A percentile compares a stretch with the other conserved stretches of the same genome.
phyloP scores from a whole-genome alignment of 2,888 invertebrate species.

The Heterodera filipjevi region DNA sequence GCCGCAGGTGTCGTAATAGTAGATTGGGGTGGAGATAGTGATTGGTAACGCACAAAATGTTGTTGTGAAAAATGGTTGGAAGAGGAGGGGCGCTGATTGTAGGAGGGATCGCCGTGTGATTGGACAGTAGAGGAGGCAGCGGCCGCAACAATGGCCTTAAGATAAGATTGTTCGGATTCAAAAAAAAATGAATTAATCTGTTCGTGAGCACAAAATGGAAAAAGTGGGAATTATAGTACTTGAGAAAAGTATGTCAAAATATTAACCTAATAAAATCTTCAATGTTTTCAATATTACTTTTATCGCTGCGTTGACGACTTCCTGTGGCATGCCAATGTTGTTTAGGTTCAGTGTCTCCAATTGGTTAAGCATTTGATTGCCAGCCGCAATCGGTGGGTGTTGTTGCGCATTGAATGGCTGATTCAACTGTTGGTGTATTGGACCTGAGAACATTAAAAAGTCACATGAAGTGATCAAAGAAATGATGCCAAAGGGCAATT shows the following conservation, averaged over 20 bases:
- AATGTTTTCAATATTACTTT: too few species aligned
- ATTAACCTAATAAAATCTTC: not conserved
- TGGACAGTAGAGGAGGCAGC: not conserved
- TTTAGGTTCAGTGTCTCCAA: constrained; percentile 27
- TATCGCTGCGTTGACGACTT: constrained; percentile 20
- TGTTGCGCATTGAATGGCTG: not conserved
- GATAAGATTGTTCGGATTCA: too few species aligned
- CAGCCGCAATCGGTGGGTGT: constrained; percentile 17
- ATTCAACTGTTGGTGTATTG: not conserved
- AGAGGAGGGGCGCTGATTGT: not conserved
- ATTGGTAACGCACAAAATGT: not conserved
- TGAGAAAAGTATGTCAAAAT: too few species aligned
- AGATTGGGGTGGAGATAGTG: not conserved
- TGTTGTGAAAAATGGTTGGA: not conserved
- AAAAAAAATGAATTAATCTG: too few species aligned
- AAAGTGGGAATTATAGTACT: too few species aligned
- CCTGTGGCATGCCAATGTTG: constrained; percentile 25
- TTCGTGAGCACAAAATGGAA: too few species aligned
- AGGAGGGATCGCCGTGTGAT: not conserved
- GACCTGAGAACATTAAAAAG: not conserved
- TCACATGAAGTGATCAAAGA: not conserved
- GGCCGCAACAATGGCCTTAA: not conserved
- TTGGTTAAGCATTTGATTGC: constrained; percentile 29
- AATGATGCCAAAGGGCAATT: not conserved
- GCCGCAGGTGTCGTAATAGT: not conserved